Evolutionary conservation across 2,113 vertebrate genomes (phyloP).

Genomic region (Neolamprologus longior): DNA sequence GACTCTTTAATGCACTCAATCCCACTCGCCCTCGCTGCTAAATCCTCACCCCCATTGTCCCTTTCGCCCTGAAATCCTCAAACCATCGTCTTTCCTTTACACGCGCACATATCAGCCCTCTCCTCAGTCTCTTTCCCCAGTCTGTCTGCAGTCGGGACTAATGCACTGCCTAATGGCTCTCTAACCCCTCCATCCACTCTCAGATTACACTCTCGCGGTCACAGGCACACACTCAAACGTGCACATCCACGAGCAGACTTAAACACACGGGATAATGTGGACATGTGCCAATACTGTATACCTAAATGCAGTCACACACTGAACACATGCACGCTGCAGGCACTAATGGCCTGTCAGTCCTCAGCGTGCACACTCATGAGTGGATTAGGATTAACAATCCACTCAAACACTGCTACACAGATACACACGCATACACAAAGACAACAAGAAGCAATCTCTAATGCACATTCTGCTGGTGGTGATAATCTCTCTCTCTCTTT

Average conservation of each 20-base stretch:
- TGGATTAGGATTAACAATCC: slow-evolving; percentile 60
- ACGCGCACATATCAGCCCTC: not conserved
- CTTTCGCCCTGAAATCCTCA: slow-evolving; percentile 46
- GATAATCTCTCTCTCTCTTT: slow-evolving; percentile 25
- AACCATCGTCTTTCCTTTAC: not conserved
- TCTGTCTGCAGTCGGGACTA: slow-evolving; percentile 34
- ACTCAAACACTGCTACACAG: not conserved
- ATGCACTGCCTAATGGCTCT: slow-evolving; percentile 61
- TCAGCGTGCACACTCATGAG: slow-evolving; percentile 20
- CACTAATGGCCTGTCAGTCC: slow-evolving; percentile 27
- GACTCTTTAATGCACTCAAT: slow-evolving; percentile 54
- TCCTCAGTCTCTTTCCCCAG: not conserved
- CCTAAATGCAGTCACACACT: not conserved
- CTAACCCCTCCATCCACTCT: slow-evolving; percentile 41
- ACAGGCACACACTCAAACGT: not conserved
- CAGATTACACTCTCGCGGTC: slow-evolving; percentile 45
- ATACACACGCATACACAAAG: not conserved
- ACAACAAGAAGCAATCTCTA: slow-evolving; percentile 43
- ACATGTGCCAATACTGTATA: not conserved
- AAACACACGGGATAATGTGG: not conserved
- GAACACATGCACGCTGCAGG: not conserved
- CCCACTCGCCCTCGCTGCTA: slow-evolving; percentile 27
- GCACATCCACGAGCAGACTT: not conserved
- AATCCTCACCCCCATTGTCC: slow-evolving; percentile 59
- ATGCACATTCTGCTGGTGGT: slow-evolving; percentile 40